Evolutionary conservation across 2,113 vertebrate genomes (phyloP).

Genomic region (Dendrocopos noguchii): DNA sequence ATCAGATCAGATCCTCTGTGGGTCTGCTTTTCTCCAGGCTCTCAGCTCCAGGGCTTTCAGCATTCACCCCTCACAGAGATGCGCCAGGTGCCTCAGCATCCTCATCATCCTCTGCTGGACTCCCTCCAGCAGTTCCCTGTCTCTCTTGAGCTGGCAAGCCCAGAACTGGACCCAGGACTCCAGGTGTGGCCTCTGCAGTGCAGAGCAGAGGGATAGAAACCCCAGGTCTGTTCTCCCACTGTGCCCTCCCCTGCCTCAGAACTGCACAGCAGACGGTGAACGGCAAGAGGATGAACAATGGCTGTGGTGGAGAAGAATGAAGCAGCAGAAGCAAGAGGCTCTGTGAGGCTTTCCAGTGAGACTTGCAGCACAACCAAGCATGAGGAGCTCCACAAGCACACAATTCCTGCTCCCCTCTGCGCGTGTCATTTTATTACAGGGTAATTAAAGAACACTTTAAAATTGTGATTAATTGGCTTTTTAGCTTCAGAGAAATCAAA

Average conservation of each 20-base stretch:
- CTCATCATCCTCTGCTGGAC: no score
- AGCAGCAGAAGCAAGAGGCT: conserved; percentile 44
- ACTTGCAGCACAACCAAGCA: conserved; percentile 56
- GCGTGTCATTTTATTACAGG: conserved; percentile 28
- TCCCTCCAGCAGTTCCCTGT: no score
- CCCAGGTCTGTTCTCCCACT: neutral
- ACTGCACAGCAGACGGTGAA: fast-evolving
- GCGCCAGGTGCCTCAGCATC: no score
- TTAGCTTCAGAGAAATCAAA: conserved; percentile 66
- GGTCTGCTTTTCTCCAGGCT: no score
- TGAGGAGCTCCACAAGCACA: neutral
- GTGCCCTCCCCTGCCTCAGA: neutral
- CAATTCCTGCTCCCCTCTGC: neutral
- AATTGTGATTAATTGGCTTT: conserved; percentile 66
- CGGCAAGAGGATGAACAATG: neutral
- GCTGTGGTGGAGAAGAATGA: neutral
- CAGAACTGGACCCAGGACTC: no score
- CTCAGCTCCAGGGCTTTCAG: no score
- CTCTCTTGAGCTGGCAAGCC: no score
- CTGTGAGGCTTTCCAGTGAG: conserved; percentile 27
- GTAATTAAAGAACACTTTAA: conserved; percentile 69
- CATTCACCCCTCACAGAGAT: no score
- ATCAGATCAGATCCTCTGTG: no score
- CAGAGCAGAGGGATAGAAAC: no score
- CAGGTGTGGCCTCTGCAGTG: no score